Evolutionary conservation across 2,113 vertebrate species (phyloP).

Genomic region (Thunnus thynnus): DNA sequence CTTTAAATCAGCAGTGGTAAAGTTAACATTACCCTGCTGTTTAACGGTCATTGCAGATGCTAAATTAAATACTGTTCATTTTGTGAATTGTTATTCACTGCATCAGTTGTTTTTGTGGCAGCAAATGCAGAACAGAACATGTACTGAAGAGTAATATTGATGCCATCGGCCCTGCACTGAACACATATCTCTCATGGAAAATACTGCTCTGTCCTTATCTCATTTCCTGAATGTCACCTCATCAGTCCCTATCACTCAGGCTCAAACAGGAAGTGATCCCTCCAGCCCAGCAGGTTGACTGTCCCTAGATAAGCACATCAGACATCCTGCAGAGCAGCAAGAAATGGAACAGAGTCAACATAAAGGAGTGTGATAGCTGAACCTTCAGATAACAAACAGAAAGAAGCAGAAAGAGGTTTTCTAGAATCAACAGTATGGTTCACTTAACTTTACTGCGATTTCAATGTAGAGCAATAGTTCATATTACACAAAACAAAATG

Average conservation of each 20-base stretch:
- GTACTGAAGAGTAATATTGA: neutral
- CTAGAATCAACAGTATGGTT: constrained; percentile 13
- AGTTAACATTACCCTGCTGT: neutral
- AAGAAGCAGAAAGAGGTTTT: constrained; percentile 19
- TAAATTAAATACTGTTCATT: too few relatives aligned
- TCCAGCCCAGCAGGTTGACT: constrained; percentile 58
- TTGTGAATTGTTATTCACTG: too few relatives aligned
- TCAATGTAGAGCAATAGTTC: neutral
- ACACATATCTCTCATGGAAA: constrained; percentile 39
- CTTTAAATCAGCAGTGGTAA: neutral
- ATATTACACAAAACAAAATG: constrained; percentile 7
- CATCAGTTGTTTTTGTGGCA: neutral
- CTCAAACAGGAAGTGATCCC: constrained; percentile 64
- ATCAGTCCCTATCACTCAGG: constrained; percentile 18
- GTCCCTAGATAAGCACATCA: constrained; percentile 58
- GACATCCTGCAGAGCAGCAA: constrained; percentile 49
- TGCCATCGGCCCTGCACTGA: constrained; percentile 5
- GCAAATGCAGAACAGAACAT: constrained; percentile 14
- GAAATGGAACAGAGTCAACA: constrained; percentile 59
- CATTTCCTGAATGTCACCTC: constrained; percentile 55
- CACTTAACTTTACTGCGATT: constrained; percentile 48
- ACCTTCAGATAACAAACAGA: constrained; percentile 21
- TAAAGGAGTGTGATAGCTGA: constrained; percentile 21
- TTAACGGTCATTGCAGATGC: neutral
- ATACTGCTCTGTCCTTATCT: constrained; percentile 43